Evolutionary conservation across 2,113 vertebrate species (phyloP).

Genomic region (Lophotis ruficrista): DNA sequence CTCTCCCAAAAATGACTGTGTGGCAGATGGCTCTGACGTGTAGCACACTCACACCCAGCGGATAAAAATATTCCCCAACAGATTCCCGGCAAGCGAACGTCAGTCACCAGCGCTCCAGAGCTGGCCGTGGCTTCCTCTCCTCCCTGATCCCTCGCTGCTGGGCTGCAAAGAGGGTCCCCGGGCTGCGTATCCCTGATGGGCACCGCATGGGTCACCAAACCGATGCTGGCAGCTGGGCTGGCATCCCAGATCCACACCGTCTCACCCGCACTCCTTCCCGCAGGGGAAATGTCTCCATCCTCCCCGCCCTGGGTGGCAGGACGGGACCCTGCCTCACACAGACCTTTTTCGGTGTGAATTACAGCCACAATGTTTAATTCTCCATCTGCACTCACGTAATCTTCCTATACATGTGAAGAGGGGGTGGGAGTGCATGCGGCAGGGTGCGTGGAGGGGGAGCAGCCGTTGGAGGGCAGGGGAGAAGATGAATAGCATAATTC

Average conservation of each 20-base stretch:
- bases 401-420: not conserved
- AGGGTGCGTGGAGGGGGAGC: not conserved
- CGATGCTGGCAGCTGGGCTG: not conserved
- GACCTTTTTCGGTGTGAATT: not conserved
- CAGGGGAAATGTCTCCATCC: not conserved
- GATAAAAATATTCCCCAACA: slow-evolving; percentile 76
- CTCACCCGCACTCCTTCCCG: not conserved
- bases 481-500: not conserved
- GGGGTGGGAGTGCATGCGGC: not conserved
- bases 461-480: not conserved
- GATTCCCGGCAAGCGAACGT: slow-evolving; percentile 50
- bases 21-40: slow-evolving; percentile 75
- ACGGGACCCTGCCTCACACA: not conserved
- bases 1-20: slow-evolving; percentile 66
- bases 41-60: slow-evolving; percentile 67
- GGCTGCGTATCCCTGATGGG: fast-evolving
- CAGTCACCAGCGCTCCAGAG: slow-evolving; percentile 2
- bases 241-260: fast-evolving
- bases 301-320: not conserved
- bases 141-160: fast-evolving
- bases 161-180: not conserved
- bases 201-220: not conserved
- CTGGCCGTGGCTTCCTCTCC: not conserved
- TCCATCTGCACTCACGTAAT: not conserved
- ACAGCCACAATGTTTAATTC: not conserved